A percentile compares a stretch with the other conserved stretches of the same genome.
These are phyloP conservation scores for Ctenodactylus gundi DNA, from an alignment of 2,113 vertebrate genomes.

Conservation along the genomic window DNA sequence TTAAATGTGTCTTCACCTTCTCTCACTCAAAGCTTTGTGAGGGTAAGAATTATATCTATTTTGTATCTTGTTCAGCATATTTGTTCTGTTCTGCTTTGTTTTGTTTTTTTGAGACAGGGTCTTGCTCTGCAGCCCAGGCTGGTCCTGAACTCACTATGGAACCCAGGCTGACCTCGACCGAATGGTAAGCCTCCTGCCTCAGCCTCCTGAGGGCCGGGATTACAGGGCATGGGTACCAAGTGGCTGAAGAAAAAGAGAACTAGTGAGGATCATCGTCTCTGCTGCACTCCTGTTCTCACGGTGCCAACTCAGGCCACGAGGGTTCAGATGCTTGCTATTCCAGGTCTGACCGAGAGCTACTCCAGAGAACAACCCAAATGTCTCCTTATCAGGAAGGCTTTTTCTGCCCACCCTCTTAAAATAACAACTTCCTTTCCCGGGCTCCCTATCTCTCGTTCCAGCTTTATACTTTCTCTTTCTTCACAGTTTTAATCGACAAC, in stretches of 20 bases:
- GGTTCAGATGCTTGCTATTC: not conserved
- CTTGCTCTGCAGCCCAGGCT: no score
- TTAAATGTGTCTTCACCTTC: not conserved
- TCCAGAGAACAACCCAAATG: not conserved
- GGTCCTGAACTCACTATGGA: no score
- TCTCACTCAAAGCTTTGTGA: not conserved
- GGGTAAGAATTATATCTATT: not conserved
- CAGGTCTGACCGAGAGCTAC: not conserved
- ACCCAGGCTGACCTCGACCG: no score
- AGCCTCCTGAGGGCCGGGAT: no score
- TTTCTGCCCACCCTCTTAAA: conserved; percentile 47
- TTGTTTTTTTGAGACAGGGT: no score
- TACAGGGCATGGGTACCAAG: not conserved
- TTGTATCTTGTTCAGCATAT: not conserved
- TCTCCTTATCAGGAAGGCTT: conserved; percentile 33
- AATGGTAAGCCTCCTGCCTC: no score
- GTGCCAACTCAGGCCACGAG: not conserved
- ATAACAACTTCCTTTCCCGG: conserved; percentile 68
- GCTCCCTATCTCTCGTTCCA: conserved; percentile 59
- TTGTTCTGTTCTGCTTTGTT: no score
- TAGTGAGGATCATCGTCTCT: not conserved
- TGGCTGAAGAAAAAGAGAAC: not conserved
- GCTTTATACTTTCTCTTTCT: conserved; percentile 59
- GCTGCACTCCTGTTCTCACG: not conserved
- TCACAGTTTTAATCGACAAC: conserved; percentile 46